phyloP scores from a whole-genome alignment of 23 tunicate species.

The Corella eumyota region DNA sequence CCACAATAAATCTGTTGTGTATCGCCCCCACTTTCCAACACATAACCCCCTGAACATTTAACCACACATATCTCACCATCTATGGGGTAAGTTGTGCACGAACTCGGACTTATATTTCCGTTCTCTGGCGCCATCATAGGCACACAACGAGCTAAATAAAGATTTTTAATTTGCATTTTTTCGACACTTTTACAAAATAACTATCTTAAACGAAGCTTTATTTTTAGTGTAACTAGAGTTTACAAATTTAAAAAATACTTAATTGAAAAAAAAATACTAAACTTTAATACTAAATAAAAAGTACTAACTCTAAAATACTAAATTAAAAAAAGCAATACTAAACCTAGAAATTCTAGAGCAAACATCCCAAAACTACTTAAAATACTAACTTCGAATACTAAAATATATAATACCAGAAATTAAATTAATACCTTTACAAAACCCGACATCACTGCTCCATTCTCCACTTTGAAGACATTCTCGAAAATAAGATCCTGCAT shows the following conservation, averaged over 20 bases:
- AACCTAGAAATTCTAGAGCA: too few relatives aligned
- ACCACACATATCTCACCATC: slow-evolving; percentile 7
- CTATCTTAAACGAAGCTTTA: too few relatives aligned
- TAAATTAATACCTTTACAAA: slow-evolving; percentile 32
- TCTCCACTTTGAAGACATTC: slow-evolving; percentile 14
- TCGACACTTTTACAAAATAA: too few relatives aligned
- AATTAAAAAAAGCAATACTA: too few relatives aligned
- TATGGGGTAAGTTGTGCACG: background rate
- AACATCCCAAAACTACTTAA: too few relatives aligned
- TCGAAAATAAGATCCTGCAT: slow-evolving; percentile 16
- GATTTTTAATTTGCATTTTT: background rate
- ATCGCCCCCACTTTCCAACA: slow-evolving; percentile 13
- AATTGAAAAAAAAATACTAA: background rate
- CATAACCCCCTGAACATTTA: slow-evolving; percentile 19
- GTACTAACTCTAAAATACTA: too few relatives aligned
- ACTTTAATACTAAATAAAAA: too few relatives aligned
- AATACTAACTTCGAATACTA: too few relatives aligned
- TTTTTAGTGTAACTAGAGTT: background rate
- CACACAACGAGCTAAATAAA: slow-evolving; percentile 7
- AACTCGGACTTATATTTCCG: background rate
- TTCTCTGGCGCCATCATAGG: background rate
- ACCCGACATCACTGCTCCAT: slow-evolving; percentile 35
- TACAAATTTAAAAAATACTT: background rate
- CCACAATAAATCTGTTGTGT: slow-evolving; percentile 25
- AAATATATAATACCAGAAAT: too few relatives aligned